These are phyloP conservation scores for Callopanchax toddi DNA, from an alignment of 2,113 vertebrate species.

Conservation along the genomic window DNA sequence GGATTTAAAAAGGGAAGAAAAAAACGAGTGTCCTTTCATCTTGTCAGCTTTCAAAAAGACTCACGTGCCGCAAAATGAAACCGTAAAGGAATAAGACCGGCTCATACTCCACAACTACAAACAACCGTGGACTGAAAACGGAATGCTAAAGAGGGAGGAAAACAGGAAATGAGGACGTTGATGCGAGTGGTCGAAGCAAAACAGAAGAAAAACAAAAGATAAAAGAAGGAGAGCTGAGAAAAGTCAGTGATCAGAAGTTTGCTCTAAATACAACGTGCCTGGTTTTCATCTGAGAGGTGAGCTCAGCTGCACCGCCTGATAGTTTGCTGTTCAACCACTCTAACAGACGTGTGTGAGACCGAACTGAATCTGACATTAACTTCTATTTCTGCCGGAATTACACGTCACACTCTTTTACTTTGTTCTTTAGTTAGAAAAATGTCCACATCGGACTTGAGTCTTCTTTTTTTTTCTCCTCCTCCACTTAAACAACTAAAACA, in stretches of 20 bases:
- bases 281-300: constrained; percentile 35
- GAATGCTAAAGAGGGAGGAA: neutral
- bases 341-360: constrained; percentile 1
- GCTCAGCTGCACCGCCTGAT: constrained; percentile 21
- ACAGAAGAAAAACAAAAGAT: neutral
- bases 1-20: constrained; percentile 19
- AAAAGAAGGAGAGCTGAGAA: constrained; percentile 14
- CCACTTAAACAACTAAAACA: neutral
- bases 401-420: constrained; percentile 10
- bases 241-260: constrained; percentile 13
- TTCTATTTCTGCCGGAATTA: constrained; percentile 3
- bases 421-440: neutral
- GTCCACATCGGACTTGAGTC: neutral
- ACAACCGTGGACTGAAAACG: constrained; percentile 19
- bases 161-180: constrained; percentile 1
- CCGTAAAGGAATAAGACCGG: constrained; percentile 19
- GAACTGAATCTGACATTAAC: constrained; percentile 15
- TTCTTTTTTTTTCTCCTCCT: neutral
- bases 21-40: constrained; percentile 52
- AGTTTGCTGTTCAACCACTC: constrained; percentile 1
- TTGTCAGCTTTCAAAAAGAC: constrained; percentile 46
- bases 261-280: constrained; percentile 47
- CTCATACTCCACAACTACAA: constrained; percentile 19
- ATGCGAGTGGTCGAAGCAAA: neutral
- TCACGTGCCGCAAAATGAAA: constrained; percentile 32